Conservation (phyloP, 2,113 vertebrate genomes). For the Glareola pratincola region DNA sequence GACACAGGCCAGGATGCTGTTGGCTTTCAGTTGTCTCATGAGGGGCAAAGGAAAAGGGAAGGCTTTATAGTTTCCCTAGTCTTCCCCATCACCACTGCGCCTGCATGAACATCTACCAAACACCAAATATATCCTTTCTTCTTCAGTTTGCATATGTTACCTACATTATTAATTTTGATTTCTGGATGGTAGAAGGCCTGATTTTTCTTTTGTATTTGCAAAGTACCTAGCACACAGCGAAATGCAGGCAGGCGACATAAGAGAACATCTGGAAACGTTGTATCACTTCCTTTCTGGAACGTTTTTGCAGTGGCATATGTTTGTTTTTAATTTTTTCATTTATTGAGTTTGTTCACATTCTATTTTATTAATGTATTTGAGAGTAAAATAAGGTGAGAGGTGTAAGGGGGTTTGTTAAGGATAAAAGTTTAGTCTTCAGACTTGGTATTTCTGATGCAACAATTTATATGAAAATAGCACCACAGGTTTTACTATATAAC, state of each 20-base stretch:
- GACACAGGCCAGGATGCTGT: too few relatives aligned
- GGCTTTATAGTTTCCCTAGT: background rate
- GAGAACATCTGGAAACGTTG: background rate
- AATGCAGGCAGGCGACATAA: background rate
- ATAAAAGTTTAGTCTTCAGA: background rate
- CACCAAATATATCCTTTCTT: background rate
- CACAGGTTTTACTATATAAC: background rate
- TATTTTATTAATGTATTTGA: background rate
- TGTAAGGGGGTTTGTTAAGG: background rate
- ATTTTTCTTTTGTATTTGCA: background rate
- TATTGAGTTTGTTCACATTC: background rate
- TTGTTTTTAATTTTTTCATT: background rate
- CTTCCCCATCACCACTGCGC: background rate
- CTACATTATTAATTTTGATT: background rate
- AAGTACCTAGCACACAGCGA: background rate
- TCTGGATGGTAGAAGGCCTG: background rate
- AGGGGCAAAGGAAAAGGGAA: background rate
- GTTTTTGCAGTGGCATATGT: background rate
- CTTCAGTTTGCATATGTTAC: background rate
- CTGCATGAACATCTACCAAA: background rate
- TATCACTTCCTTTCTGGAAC: background rate
- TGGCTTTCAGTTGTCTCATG: background rate
- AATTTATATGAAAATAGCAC: background rate
- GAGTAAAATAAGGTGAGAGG: background rate
- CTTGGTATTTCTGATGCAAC: background rate